A percentile compares a stretch with the other conserved stretches of the same genome.
Evolutionary conservation across 2,797 vertebrate genomes (phyloP).

Genomic region (Prunella strophiata): DNA sequence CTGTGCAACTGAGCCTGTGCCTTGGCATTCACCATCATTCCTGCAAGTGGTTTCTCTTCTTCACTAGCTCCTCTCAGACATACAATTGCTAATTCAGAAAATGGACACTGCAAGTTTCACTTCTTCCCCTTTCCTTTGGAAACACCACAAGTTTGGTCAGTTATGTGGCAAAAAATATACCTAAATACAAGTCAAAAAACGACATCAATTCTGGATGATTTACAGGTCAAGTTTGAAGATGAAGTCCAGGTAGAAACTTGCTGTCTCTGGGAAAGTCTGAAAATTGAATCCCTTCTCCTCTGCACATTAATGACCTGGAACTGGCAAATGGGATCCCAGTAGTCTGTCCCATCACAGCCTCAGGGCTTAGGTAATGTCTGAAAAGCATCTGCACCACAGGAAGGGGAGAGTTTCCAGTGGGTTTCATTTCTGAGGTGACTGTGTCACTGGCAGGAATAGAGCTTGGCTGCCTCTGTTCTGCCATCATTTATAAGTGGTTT

Average conservation of each 20-base stretch:
- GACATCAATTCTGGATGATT: background rate
- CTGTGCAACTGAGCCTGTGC: background rate
- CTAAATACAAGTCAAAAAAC: background rate
- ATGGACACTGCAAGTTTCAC: background rate
- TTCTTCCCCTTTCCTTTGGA: background rate
- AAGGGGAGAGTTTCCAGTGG: background rate
- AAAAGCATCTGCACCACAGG: background rate
- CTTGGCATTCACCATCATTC: background rate
- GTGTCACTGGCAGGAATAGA: slow-evolving; percentile 40
- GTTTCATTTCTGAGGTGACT: slow-evolving; percentile 18
- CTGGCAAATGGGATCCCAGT: background rate
- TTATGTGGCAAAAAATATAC: background rate
- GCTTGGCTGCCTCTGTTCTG: background rate
- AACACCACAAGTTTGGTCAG: background rate
- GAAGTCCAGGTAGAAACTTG: background rate
- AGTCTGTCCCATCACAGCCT: slow-evolving; percentile 9
- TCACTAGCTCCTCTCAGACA: background rate
- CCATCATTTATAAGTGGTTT: slow-evolving; percentile 9
- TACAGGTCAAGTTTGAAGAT: background rate
- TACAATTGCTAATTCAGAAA: background rate
- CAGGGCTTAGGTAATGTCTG: slow-evolving; percentile 63
- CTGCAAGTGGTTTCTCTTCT: background rate
- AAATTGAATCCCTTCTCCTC: background rate
- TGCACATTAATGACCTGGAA: background rate
- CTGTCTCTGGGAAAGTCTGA: background rate